These are phyloP conservation scores for Caranx melampygus DNA, from an alignment of 2,113 vertebrate species.

Conservation along the genomic window DNA sequence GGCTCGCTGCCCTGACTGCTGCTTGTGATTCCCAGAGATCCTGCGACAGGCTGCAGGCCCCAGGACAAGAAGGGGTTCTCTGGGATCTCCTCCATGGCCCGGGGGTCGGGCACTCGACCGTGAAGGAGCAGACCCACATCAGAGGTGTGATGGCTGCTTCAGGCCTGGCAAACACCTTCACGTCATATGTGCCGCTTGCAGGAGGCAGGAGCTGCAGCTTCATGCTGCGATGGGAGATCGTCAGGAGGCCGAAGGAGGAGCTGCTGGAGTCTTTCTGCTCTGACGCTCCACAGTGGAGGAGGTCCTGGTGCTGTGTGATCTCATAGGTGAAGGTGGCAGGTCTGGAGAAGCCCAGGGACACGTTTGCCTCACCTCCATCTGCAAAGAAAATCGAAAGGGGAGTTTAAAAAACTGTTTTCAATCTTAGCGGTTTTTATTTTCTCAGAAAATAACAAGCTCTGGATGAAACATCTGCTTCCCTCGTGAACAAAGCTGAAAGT, in stretches of 20 bases:
- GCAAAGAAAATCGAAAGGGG: slow-evolving; percentile 18
- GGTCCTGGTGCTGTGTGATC: slow-evolving; percentile 78
- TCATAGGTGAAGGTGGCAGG: slow-evolving; percentile 84
- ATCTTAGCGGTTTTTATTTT: no score
- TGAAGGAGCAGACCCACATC: slow-evolving; percentile 86
- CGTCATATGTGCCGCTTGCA: slow-evolving; percentile 76
- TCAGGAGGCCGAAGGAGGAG: slow-evolving; percentile 79
- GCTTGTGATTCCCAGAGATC: slow-evolving; percentile 75
- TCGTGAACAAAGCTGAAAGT: neutral
- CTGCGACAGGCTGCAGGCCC: slow-evolving; percentile 76
- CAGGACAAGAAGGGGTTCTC: slow-evolving; percentile 85
- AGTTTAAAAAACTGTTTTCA: neutral
- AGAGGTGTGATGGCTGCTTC: slow-evolving; percentile 63
- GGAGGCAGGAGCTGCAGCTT: slow-evolving; percentile 83
- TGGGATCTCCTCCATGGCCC: slow-evolving; percentile 74
- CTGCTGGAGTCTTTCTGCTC: slow-evolving; percentile 67
- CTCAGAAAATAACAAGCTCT: no score
- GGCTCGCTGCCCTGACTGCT: slow-evolving; percentile 77
- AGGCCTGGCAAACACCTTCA: slow-evolving; percentile 84
- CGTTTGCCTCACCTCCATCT: slow-evolving; percentile 84
- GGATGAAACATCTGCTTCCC: no score
- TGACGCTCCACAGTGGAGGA: slow-evolving; percentile 69
- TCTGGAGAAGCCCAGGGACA: slow-evolving; percentile 78
- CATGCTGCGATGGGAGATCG: slow-evolving; percentile 73
- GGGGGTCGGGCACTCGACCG: slow-evolving; percentile 76